These are phyloP conservation scores for Glareola pratincola DNA, from an alignment of 2,113 vertebrate genomes.

Conservation along the genomic window DNA sequence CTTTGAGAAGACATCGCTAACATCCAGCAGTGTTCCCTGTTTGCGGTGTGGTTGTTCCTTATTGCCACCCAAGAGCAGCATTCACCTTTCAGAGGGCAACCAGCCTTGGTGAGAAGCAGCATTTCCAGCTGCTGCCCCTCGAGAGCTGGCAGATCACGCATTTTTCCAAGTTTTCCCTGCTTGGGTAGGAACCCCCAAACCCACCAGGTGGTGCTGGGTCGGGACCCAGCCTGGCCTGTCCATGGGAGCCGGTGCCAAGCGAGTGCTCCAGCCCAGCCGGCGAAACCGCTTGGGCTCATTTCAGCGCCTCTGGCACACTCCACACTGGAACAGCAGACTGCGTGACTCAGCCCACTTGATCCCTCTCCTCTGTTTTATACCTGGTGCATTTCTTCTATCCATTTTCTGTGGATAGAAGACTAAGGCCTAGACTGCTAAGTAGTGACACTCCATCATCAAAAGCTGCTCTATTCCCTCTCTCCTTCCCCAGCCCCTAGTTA, in stretches of 20 bases:
- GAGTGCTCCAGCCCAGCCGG: neutral
- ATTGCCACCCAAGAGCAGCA: neutral
- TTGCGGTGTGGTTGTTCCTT: accelerated
- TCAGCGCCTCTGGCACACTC: neutral
- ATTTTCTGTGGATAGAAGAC: too few species aligned
- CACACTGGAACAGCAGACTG: neutral
- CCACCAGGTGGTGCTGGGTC: accelerated
- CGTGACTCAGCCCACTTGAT: neutral
- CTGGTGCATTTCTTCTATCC: neutral
- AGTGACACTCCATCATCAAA: neutral
- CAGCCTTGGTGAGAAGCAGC: neutral
- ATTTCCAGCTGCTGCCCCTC: neutral
- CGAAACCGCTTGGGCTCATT: accelerated
- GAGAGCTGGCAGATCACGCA: accelerated
- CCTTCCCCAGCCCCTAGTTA: neutral
- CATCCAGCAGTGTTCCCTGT: neutral
- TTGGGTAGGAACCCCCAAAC: neutral
- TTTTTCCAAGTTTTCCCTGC: too few species aligned
- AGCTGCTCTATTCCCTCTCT: neutral
- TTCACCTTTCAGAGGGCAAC: neutral
- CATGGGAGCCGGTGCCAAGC: accelerated
- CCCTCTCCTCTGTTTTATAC: too few species aligned
- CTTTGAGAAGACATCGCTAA: accelerated
- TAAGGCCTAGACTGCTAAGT: neutral
- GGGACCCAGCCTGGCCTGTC: too few species aligned